phyloP scores from a whole-genome alignment of 2,113 vertebrate species.

The Puffinus mauretanicus region DNA sequence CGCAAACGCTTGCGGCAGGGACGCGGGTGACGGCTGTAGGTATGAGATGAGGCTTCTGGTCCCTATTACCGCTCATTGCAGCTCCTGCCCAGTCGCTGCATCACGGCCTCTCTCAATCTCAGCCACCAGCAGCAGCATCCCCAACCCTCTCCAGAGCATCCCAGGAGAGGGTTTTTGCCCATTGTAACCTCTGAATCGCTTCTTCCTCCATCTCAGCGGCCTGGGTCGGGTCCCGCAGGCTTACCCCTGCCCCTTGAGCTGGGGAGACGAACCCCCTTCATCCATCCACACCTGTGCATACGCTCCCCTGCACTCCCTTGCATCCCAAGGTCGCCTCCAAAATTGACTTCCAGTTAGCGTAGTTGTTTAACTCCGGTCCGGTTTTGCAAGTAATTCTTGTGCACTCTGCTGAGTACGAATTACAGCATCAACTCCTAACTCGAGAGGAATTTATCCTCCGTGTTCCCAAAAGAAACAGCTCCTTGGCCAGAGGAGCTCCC shows the following conservation, averaged over 20 bases:
- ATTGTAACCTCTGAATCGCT: rapidly evolving
- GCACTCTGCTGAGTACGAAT: rapidly evolving
- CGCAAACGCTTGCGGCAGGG: rapidly evolving
- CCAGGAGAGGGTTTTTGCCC: background rate
- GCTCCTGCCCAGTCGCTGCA: background rate
- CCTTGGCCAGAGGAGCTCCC: background rate
- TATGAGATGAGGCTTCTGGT: background rate
- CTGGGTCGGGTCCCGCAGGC: background rate
- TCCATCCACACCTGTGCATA: rapidly evolving
- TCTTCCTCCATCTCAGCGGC: background rate
- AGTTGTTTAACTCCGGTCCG: background rate
- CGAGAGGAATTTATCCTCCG: background rate
- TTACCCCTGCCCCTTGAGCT: background rate
- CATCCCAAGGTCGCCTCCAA: background rate
- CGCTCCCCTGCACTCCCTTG: background rate
- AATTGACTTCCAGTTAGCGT: background rate
- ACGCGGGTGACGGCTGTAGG: background rate
- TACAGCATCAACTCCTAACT: background rate
- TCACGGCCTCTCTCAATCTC: background rate
- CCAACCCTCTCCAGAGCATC: background rate
- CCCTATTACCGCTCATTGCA: background rate
- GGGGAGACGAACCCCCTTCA: background rate
- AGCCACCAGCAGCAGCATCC: background rate
- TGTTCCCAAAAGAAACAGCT: background rate
- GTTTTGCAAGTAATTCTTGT: background rate